Evolutionary conservation across 2,888 invertebrate species (phyloP), one percentile per base, ranked within the genome.

Genomic region (Pyrrhia umbra): DNA sequence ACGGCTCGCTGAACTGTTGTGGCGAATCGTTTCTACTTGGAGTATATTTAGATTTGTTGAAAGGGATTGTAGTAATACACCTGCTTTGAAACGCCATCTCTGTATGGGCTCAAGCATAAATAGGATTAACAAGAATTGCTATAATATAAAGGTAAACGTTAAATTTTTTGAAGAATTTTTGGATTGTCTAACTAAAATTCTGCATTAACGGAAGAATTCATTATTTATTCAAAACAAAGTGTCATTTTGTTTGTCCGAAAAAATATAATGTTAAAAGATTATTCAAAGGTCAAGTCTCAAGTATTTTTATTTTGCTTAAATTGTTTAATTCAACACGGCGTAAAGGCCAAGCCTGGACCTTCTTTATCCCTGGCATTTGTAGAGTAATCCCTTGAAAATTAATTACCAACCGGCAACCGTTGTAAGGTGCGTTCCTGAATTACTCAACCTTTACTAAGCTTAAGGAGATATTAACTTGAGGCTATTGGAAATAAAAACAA

Each of bases 321-420:
- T 83, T 88, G 87, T 88, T 87, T 89, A 88, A 88, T 88, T 89
- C 84, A 81, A 85, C 83, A 80, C 83, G 78, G 86, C 81, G 74
- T 82, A 83, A 84, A 83, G 87, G 87, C 83, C 87, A 85, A 83
- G 83, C 84, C 85, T 62, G 46, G 65, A 73, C 88, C 86, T 89
- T 85, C 88, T 87, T 90, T 88, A 89, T 87, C 90, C 91, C 75
- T 60, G 83, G 90, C 89, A 89, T 92, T 91, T 92, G 90, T 90
- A 85, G 85, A 79, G 88, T 93, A 93, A 94, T 93, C 93, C 91
- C 89, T 88, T 86, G 85, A 89, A 93, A 94, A 94, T 94, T 94
- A 93, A 93, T 93, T 93, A 92, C 86, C 86, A 82, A 82, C 86
- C 64, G 71, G 73, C 75, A 70, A 79, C 85, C 87, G 85, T 82